A percentile compares a stretch with the other conserved stretches of the same genome.
phyloP scores from a whole-genome alignment of 2,113 vertebrate species.

The Paratilapia polleni region DNA sequence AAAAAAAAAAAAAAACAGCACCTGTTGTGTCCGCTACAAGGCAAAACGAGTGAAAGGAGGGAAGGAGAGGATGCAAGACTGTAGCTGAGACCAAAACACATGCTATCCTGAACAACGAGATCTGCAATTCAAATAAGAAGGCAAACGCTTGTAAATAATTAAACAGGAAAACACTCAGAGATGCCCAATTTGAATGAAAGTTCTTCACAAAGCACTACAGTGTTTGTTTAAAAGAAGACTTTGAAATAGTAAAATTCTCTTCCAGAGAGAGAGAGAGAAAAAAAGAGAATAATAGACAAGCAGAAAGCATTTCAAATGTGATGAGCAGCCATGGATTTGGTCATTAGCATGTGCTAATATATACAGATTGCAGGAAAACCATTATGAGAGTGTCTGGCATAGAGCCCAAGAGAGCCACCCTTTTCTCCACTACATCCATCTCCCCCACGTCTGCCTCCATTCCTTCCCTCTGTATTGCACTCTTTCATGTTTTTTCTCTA shows the following conservation, averaged over 20 bases:
- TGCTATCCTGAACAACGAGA: constrained; percentile 3
- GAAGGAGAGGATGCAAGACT: constrained; percentile 3
- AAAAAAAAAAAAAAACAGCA: background rate
- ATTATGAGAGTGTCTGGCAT: constrained; percentile 24
- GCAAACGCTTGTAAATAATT: constrained; percentile 63
- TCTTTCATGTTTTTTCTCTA: constrained; percentile 17
- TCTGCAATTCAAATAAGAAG: constrained; percentile 60
- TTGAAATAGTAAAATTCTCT: constrained; percentile 12
- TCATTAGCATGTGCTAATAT: constrained; percentile 39
- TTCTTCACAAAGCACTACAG: background rate
- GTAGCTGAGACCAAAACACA: constrained; percentile 6
- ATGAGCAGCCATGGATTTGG: constrained; percentile 4
- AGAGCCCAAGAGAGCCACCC: constrained; percentile 24
- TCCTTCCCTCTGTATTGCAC: background rate
- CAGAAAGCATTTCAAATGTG: constrained; percentile 12
- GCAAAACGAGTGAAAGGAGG: background rate
- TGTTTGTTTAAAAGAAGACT: constrained; percentile 16
- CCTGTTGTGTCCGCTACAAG: constrained; percentile 39
- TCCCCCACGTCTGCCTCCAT: constrained; percentile 12
- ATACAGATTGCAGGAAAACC: constrained; percentile 30
- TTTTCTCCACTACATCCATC: constrained; percentile 14
- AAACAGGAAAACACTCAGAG: constrained; percentile 48
- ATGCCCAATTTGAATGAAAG: constrained; percentile 40
- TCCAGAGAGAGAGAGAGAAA: background rate
- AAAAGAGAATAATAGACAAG: background rate